Base-by-base conservation (phyloP, 1,140 invertebrate genomes). In the Ylistrum balloti region DNA sequence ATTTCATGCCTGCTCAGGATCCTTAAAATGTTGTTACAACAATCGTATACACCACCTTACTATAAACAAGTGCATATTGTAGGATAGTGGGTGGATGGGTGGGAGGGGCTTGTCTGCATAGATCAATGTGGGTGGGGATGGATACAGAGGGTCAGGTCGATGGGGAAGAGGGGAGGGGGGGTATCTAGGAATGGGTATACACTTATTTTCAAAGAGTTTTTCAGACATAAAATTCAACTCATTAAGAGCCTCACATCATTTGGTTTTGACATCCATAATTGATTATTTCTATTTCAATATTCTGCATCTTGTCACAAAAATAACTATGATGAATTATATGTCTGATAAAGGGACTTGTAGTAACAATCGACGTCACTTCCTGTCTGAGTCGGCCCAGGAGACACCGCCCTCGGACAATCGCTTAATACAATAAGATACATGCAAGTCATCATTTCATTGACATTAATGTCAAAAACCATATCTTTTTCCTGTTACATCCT, bases 371-470 rank as follows among this genome's bases (percentile, higher is more conserved):
- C 9, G n/a, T 74, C 5, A 28, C 56, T 74, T 74, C 22, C 56
- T 74, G 56, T n/a, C 1, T 28, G n/a, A 28, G 56, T 11, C 9
- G 5, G 28, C 56, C 22, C n/a, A 74, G 22, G 10, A 45, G 35
- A 13, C 17, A 45, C 41, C 17, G 17, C 41, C 56, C 56, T 9
- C 56, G 56, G 56, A 74, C 56, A 74, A 74, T 74, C 22, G 0
- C 22, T 74, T 74, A n/a, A 7, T 74, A n/a, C n/a, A 28, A 74
- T 74, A n/a, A 0, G 56, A 74, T 74, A 74, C n/a, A 28, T 74
- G 28, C 56, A 74, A 74, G 56, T 74, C 56, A 74, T 74, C 56
- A 74, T 74, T 74, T n/a, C 56, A 74, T 74, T 74, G 56, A 74
- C 56, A 74, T 74, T 74, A 74, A 74, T 74, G 56, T 3, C 56